Conservation (phyloP, 2,113 vertebrate species). For the Ailuropoda melanoleuca region DNA sequence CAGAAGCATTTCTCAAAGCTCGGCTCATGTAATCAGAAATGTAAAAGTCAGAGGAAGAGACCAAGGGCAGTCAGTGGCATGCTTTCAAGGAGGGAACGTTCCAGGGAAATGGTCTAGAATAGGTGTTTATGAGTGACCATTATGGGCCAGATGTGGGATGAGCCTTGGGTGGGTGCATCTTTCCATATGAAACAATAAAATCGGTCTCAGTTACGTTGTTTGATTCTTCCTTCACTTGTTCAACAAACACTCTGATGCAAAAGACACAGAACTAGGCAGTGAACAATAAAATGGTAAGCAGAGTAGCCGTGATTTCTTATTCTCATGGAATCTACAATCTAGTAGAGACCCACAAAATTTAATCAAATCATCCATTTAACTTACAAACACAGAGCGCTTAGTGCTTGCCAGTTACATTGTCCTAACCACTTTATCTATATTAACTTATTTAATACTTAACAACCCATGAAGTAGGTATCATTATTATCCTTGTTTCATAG, state of each 20-base stretch:
- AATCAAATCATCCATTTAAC: not conserved
- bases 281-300: not conserved
- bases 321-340: not conserved
- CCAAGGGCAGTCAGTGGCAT: not conserved
- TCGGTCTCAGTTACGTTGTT: not conserved
- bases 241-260: not conserved
- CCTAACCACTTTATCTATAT: not conserved
- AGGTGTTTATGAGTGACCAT: not conserved
- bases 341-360: constrained; percentile 20
- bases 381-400: not conserved
- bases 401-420: not conserved
- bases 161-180: not conserved
- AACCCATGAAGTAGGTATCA: not conserved
- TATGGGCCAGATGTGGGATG: not conserved
- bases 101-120: not conserved
- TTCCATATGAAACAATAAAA: not conserved
- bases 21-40: not conserved
- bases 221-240: not conserved
- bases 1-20: not conserved
- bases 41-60: not conserved
- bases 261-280: not conserved
- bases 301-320: not conserved
- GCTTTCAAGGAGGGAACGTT: not conserved
- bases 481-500: not conserved
- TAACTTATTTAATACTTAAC: not conserved